A percentile compares a stretch with the other conserved stretches of the same genome.
These are phyloP conservation scores for Cottoperca gobio DNA, from an alignment of 2,797 vertebrate genomes.

Conservation along the genomic window DNA sequence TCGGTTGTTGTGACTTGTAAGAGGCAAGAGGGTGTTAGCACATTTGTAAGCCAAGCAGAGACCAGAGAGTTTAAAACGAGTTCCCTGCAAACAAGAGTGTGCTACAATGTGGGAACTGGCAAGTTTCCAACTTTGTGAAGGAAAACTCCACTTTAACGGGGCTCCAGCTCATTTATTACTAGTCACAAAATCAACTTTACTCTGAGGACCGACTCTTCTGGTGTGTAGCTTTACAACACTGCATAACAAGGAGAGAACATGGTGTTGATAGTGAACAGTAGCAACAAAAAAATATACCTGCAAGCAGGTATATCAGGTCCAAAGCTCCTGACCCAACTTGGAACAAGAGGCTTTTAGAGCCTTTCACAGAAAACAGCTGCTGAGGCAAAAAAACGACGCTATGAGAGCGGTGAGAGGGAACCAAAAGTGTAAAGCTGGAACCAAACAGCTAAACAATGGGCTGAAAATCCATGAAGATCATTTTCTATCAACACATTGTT, in stretches of 20 bases:
- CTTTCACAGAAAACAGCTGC: neutral
- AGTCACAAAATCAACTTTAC: neutral
- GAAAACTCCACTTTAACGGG: neutral
- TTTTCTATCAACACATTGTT: neutral
- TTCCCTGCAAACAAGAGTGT: neutral
- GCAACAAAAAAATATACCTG: neutral
- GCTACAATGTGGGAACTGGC: constrained; percentile 1
- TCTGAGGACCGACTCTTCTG: neutral
- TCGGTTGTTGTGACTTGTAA: neutral
- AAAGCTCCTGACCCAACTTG: neutral
- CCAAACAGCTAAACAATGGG: neutral
- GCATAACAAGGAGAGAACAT: neutral
- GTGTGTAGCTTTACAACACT: neutral
- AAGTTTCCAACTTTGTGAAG: neutral
- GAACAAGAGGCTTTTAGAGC: neutral
- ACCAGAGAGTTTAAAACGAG: neutral
- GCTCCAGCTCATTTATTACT: neutral
- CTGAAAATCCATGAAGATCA: neutral
- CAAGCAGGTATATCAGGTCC: neutral
- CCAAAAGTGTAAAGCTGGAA: neutral
- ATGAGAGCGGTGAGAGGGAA: rapidly evolving
- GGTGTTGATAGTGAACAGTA: neutral
- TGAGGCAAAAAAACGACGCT: neutral
- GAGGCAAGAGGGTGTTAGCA: neutral
- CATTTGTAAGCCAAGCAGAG: constrained; percentile 23